These are phyloP conservation scores for Ricordea florida DNA, from an alignment of 92 coral and sea anemone species.

Conservation along the genomic window DNA sequence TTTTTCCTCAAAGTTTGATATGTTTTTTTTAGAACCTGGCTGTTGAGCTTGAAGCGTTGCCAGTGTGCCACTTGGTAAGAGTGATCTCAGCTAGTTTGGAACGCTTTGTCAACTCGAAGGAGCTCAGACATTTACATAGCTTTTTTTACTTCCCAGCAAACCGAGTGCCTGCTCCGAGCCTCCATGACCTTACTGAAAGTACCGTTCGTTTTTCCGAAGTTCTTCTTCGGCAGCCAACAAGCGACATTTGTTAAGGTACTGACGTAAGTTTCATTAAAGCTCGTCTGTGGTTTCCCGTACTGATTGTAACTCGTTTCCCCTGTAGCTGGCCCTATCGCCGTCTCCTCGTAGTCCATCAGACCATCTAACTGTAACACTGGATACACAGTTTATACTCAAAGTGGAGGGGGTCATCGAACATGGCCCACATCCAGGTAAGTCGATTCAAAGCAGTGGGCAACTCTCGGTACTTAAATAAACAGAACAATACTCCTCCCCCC, in stretches of 20 bases:
- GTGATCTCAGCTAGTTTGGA: not conserved
- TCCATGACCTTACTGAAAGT: constrained; percentile 83
- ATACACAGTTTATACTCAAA: constrained; percentile 91
- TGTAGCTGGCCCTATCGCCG: constrained; percentile 93
- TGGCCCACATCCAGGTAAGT: constrained; percentile 68
- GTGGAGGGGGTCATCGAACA: constrained; percentile 95
- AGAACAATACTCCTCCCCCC: no score
- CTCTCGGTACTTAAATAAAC: no score
- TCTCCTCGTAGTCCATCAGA: constrained; percentile 80
- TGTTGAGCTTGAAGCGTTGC: constrained; percentile 60
- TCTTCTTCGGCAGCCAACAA: constrained; percentile 86
- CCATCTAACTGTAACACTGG: constrained; percentile 74
- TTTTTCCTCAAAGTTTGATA: not conserved
- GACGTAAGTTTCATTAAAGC: no score
- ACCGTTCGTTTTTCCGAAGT: constrained; percentile 85
- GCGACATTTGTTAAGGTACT: constrained; percentile 93
- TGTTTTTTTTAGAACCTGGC: constrained; percentile 40
- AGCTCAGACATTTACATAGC: not conserved
- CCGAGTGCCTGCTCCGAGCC: constrained; percentile 79
- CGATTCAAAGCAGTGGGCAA: no score
- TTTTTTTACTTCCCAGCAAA: constrained; percentile 63
- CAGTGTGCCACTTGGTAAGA: constrained; percentile 84
- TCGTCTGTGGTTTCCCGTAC: no score
- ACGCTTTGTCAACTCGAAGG: not conserved
- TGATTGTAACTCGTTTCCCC: not conserved